These are phyloP conservation scores for Eudasyphora cyanicolor DNA, from an alignment of 2,888 invertebrate genomes.

Conservation along the genomic window DNA sequence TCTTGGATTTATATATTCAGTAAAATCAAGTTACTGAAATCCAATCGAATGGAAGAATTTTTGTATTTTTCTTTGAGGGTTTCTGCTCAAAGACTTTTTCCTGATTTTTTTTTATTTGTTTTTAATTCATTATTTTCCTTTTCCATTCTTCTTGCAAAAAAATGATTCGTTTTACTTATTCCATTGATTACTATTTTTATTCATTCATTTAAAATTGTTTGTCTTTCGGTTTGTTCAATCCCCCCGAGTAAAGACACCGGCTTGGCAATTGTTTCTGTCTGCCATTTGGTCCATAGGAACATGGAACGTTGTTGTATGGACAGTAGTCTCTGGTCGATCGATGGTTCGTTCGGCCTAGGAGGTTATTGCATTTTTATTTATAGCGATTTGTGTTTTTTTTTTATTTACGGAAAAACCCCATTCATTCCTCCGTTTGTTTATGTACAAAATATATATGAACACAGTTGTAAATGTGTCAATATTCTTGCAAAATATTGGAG, in stretches of 20 bases:
- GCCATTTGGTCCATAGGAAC: constrained; percentile 17
- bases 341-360: neutral
- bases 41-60: neutral
- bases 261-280: constrained; percentile 14
- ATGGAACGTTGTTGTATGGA: neutral
- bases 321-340: too few relatives aligned
- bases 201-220: neutral
- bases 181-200: constrained; percentile 24
- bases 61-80: too few relatives aligned
- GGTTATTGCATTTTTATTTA: constrained; percentile 50
- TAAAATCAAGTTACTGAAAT: too few relatives aligned
- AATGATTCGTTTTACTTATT: neutral
- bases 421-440: neutral
- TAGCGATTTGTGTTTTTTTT: constrained; percentile 35
- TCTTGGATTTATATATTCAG: too few relatives aligned
- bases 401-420: neutral
- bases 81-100: too few relatives aligned
- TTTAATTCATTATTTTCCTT: constrained; percentile 27
- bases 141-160: neutral
- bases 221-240: constrained; percentile 21
- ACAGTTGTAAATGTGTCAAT: constrained; percentile 51
- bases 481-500: constrained; percentile 21
- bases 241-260: constrained; percentile 53
- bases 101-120: neutral
- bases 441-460: neutral